Evolutionary conservation across 2,888 invertebrate species (phyloP).

Genomic region (Brenthis ino): DNA sequence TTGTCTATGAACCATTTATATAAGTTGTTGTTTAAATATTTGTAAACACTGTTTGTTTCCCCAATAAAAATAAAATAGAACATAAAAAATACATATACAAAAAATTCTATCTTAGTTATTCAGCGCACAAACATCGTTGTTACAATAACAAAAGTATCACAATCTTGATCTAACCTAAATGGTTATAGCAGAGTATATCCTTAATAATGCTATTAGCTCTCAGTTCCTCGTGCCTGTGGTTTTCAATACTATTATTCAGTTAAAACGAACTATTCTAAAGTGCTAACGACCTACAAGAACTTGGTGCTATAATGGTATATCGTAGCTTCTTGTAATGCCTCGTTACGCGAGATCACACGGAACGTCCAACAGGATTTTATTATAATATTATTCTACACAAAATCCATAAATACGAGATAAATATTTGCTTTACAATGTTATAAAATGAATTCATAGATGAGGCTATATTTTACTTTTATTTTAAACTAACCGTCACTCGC

Average conservation of each 20-base stretch:
- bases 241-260: conserved; percentile 31
- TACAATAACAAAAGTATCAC: conserved; percentile 1
- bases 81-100: too few species aligned
- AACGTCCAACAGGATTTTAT: conserved; percentile 6
- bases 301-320: conserved; percentile 25
- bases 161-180: conserved; percentile 25
- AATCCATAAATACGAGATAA: neutral
- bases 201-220: conserved; percentile 26
- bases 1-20: too few species aligned
- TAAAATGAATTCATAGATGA: neutral
- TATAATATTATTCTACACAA: conserved; percentile 5
- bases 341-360: conserved; percentile 25
- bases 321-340: conserved; percentile 20
- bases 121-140: too few species aligned
- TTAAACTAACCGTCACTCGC: too few species aligned
- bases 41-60: too few species aligned
- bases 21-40: too few species aligned
- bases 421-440: neutral
- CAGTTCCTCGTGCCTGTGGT: conserved; percentile 37
- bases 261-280: conserved; percentile 30
- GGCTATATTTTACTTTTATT: neutral
- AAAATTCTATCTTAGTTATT: too few species aligned
- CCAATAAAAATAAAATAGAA: too few species aligned
- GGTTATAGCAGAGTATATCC: conserved; percentile 14
- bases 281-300: conserved; percentile 35